Evolutionary conservation across 2,797 vertebrate genomes (phyloP), one percentile per base, ranked within the genome.

Genomic region (Trichosurus vulpecula): DNA sequence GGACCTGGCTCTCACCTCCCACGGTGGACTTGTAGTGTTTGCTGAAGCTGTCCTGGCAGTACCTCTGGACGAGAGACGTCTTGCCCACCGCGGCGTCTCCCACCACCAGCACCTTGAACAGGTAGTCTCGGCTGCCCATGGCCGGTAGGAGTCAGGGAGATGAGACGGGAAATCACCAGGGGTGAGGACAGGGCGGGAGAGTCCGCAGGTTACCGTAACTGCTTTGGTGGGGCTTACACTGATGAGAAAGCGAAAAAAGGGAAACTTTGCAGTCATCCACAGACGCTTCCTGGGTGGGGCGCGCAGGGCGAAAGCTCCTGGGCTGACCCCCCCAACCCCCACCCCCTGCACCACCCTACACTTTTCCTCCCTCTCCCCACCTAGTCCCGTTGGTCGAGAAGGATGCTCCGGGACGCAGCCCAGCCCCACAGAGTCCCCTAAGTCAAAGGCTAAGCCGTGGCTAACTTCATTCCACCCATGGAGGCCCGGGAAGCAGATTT

Each of bases 61-160:
- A 99, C 0, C 99, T 99, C 94, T 99, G 98, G 51, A 99, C 99
- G 94, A 99, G 98, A 0, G 99, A 99, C 0, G 99, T 99, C 94
- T 99, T 99, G 31, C 99, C 99, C 74, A 99, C 99, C 1, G 98
- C 98, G 58, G 98, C 98, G 94, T 99, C 99, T 0, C 99, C 99
- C 31, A 99, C 97, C n/a, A 99, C 98, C 96, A 99, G 98, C 94
- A 99, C 99, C 97, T 99, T 99, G 98, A 99, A 98, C 98, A 99
- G 96, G 53, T 99, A 98, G 96, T 99, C 99, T 22, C 98, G 98
- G 94, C 98, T 98, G 96, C 98, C 97, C 99, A 99, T 99, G 96
- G 29, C 92, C 10, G 27, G 92, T 93, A 9, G 11, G 95, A 22
- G 10, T 91, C 19, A 14, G 41, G 58, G 30, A 10, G 66, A 3